Evolutionary conservation across 2,888 invertebrate species (phyloP).

Genomic region (Drosophila leonis): DNA sequence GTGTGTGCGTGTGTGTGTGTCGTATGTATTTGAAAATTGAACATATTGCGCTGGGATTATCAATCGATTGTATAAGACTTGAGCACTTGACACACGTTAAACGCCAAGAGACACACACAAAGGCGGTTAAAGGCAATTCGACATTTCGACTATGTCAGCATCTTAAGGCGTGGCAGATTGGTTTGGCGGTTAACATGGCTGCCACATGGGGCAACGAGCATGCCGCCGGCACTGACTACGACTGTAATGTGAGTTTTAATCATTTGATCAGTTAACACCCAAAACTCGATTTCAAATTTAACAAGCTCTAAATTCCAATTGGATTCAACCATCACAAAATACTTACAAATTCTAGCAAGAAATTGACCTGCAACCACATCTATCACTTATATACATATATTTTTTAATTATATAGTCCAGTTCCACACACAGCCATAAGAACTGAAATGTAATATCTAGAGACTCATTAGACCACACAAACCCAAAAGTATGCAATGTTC

Average conservation of each 20-base stretch:
- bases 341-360: background rate
- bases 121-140: slow-evolving; percentile 32
- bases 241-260: slow-evolving; percentile 3
- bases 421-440: background rate
- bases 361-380: background rate
- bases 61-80: slow-evolving; percentile 51
- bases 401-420: background rate
- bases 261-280: slow-evolving; percentile 1
- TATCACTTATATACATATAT: background rate
- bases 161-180: slow-evolving; percentile 9
- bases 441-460: background rate
- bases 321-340: background rate
- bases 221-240: background rate
- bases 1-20: slow-evolving; percentile 7
- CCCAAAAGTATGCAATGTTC: slow-evolving; percentile 9
- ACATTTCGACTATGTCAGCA: slow-evolving; percentile 9
- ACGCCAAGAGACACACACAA: slow-evolving; percentile 18
- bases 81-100: slow-evolving; percentile 48
- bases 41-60: slow-evolving; percentile 59
- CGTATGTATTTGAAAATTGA: slow-evolving; percentile 43
- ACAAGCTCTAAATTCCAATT: background rate
- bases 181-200: slow-evolving; percentile 1
- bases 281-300: background rate
- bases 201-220: slow-evolving; percentile 1
- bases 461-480: background rate